These are phyloP conservation scores for Rosalia funebris DNA, from an alignment of 2,888 invertebrate species.

Conservation along the genomic window DNA sequence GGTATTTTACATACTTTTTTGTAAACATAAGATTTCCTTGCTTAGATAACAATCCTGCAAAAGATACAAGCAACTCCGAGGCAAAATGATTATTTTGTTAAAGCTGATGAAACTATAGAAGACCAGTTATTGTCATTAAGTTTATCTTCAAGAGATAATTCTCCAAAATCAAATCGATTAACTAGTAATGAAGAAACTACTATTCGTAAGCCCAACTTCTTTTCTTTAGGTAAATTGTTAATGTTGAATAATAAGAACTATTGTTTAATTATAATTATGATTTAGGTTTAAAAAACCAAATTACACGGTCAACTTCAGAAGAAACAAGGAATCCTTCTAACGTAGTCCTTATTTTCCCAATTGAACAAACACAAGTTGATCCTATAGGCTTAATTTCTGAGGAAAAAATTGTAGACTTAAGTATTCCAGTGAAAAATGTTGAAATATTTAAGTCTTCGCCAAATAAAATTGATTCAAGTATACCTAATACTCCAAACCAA, in stretches of 20 bases:
- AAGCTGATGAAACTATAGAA: constrained; percentile 47
- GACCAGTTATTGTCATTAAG: constrained; percentile 51
- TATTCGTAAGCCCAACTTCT: constrained; percentile 49
- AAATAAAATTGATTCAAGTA: constrained; percentile 31
- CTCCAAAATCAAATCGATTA: constrained; percentile 48
- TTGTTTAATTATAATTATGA: neutral
- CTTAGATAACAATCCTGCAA: constrained; percentile 65
- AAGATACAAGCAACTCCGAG: constrained; percentile 56
- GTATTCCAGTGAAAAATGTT: constrained; percentile 55
- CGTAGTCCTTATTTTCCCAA: constrained; percentile 76
- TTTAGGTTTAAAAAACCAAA: constrained; percentile 44
- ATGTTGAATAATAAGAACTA: neutral
- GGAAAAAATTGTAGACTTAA: constrained; percentile 69
- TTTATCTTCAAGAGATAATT: constrained; percentile 50
- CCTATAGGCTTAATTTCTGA: constrained; percentile 68
- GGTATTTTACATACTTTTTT: no score
- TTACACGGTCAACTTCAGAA: constrained; percentile 29
- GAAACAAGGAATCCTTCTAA: constrained; percentile 29
- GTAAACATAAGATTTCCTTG: no score
- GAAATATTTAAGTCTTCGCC: constrained; percentile 40
- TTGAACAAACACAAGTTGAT: constrained; percentile 61
- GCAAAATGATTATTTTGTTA: constrained; percentile 46
- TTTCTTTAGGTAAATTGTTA: constrained; percentile 48
- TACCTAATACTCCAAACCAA: constrained; percentile 36
- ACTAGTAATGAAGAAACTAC: constrained; percentile 41